Percentiles rank a stretch among this genome's conserved stretches.
These are phyloP conservation scores for Quadroppia sp. DNA, from an alignment of 2,888 invertebrate species.

Conservation along the genomic window DNA sequence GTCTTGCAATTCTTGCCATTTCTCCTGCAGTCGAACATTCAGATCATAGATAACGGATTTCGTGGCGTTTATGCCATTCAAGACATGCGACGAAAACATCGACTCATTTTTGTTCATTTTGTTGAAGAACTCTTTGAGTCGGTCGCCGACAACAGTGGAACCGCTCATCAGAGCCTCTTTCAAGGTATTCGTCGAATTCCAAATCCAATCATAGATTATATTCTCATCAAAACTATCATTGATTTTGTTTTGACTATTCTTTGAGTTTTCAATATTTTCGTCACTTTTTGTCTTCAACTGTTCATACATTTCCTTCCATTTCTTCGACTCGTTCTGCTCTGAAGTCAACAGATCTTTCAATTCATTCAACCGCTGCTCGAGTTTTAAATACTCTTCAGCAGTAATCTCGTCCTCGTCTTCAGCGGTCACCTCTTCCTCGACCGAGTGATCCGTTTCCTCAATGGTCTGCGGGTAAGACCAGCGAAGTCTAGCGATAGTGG, in stretches of 20 bases:
- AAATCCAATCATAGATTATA: slow-evolving; percentile 16
- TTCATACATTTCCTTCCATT: slow-evolving; percentile 40
- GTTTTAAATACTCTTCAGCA: not conserved
- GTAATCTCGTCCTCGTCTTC: slow-evolving; percentile 31
- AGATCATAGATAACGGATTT: not conserved
- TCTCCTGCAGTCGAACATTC: slow-evolving; percentile 18
- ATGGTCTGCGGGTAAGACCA: slow-evolving; percentile 35
- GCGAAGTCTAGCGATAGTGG: slow-evolving; percentile 45
- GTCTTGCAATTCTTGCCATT: slow-evolving; percentile 28
- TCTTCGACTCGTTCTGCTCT: slow-evolving; percentile 38
- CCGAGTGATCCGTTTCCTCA: slow-evolving; percentile 5
- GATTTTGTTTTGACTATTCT: slow-evolving; percentile 6
- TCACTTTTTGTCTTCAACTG: not conserved
- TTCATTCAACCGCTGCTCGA: slow-evolving; percentile 2
- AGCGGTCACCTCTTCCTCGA: not conserved
- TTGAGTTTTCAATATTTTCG: not conserved
- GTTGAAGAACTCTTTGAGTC: not conserved
- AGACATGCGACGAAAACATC: not conserved
- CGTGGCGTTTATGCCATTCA: not conserved
- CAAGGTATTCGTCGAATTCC: slow-evolving; percentile 4
- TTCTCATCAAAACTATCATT: not conserved
- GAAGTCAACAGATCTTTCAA: slow-evolving; percentile 33
- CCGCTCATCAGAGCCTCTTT: not conserved
- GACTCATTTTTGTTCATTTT: slow-evolving; percentile 13
- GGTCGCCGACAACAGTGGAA: not conserved